These are phyloP conservation scores for Hemibagrus guttatus DNA, from an alignment of 2,797 vertebrate genomes.

Conservation along the genomic window DNA sequence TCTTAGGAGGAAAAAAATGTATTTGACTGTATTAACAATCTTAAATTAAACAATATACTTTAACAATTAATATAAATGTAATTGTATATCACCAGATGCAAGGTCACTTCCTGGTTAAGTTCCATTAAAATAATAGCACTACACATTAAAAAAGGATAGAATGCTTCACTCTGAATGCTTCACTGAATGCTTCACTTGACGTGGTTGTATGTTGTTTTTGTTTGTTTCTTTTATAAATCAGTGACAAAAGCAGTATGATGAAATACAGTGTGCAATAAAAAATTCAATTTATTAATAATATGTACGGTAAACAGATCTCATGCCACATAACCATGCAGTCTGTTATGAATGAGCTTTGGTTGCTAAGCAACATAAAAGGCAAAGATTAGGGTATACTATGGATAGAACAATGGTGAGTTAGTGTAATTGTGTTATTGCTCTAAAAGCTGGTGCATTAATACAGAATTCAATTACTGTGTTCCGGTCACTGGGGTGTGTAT, in stretches of 20 bases:
- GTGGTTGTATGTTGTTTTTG: not conserved
- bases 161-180: too few species aligned
- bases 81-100: not conserved
- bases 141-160: not conserved
- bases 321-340: not conserved
- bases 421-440: not conserved
- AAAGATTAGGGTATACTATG: not conserved
- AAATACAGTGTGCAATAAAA: not conserved
- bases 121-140: not conserved
- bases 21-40: not conserved
- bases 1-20: not conserved
- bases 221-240: not conserved
- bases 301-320: not conserved
- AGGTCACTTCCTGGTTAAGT: not conserved
- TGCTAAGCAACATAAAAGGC: not conserved
- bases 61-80: not conserved
- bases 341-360: not conserved
- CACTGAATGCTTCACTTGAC: not conserved
- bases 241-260: not conserved
- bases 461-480: not conserved
- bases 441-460: not conserved
- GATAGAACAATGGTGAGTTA: not conserved
- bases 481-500: not conserved
- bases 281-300: not conserved
- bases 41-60: not conserved